Base-by-base conservation (phyloP, 2,113 vertebrate species). In the Chauna torquata region DNA sequence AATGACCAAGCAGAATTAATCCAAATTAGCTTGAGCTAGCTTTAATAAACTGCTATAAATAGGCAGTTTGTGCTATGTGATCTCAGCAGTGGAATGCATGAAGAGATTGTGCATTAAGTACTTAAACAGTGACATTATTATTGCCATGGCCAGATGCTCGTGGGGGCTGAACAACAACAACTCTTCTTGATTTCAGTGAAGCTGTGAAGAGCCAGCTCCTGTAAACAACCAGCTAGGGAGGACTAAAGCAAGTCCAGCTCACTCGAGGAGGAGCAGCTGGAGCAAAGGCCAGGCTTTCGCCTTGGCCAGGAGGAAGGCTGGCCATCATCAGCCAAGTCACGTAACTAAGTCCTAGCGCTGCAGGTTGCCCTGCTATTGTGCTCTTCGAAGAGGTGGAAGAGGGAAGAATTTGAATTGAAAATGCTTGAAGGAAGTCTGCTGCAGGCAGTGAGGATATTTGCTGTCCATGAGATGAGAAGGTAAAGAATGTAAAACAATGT, bases 41-140 rank as follows among this genome's bases (percentile, higher is more conserved):
- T 71, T 90, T 93, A 90, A 92, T 90, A 75, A 90, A 47, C 52
- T n/a, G 13, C 59, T 77, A 47, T 74, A 90, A 86, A 71, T 90
- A 75, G 86, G 5, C 8, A 14, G 30, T 74, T 92, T 42, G 18
- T 40, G 49, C 78, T 82, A 5, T 42, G 49, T 68, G 62, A 71
- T 92, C 59, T 90, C 79, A 81, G 50, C 68, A 90, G 54, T 27
- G 59, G 66, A 74, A 45, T 1, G 1, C 68, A n/a, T 47, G 40
- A 88, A 61, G 42, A 62, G 45, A 38, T 32, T 45, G 6, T 78
- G 30, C 36, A 38, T 74, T 50, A 77, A 57, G 25, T 68, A 38
- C 57, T 78, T 88, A 50, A 61, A 72, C 9, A 82, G 55, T 36
- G 68, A 70, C 50, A 25, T 66, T 66, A 61, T 72, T 80, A 36